Conservation (phyloP, 2,113 vertebrate species). For the Percina caprodes region DNA sequence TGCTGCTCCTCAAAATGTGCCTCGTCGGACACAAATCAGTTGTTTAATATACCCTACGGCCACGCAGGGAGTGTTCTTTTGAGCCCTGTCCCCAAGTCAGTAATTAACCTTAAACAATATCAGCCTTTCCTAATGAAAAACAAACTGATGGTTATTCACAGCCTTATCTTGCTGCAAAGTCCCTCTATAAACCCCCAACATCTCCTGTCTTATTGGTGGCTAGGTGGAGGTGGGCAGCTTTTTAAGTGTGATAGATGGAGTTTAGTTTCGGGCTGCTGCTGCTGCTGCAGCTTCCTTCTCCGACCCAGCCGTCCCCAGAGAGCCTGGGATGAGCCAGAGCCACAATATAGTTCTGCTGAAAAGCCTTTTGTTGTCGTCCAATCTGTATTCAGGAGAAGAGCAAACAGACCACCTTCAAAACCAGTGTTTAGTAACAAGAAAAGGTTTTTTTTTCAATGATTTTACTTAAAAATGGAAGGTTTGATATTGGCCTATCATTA, state of each 20-base stretch:
- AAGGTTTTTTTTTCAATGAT: no score
- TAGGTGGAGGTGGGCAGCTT: slow-evolving; percentile 73
- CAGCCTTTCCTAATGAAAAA: slow-evolving; percentile 59
- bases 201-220: slow-evolving; percentile 60
- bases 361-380: slow-evolving; percentile 75
- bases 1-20: slow-evolving; percentile 37
- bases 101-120: slow-evolving; percentile 75
- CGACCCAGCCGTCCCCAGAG: slow-evolving; percentile 65
- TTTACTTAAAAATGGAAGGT: no score
- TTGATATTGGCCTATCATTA: no score
- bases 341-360: slow-evolving; percentile 66
- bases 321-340: slow-evolving; percentile 53
- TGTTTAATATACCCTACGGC: slow-evolving; percentile 61
- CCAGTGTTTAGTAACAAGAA: no score
- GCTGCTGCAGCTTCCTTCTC: slow-evolving; percentile 59
- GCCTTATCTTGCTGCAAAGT: slow-evolving; percentile 60
- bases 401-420: slow-evolving; percentile 9
- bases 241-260: slow-evolving; percentile 85
- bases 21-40: slow-evolving; percentile 64
- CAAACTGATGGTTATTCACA: slow-evolving; percentile 47
- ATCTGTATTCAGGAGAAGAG: slow-evolving; percentile 62
- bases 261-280: slow-evolving; percentile 73
- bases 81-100: slow-evolving; percentile 56
- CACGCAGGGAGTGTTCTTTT: slow-evolving; percentile 40
- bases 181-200: slow-evolving; percentile 58